Conservation (phyloP, 2,888 invertebrate species). For the Melikaiella ostensackeni region DNA sequence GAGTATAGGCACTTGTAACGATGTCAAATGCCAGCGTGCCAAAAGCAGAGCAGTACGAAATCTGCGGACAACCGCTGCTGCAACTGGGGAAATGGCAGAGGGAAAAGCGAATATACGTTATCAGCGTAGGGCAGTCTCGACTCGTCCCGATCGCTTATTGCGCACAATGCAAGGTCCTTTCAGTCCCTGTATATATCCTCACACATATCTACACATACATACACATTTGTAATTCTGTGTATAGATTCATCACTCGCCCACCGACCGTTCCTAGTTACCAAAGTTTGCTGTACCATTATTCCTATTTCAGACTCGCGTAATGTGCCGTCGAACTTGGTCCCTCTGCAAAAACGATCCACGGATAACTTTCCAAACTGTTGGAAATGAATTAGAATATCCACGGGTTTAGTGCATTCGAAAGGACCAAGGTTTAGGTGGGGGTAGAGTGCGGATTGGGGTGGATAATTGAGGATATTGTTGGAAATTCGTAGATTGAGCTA, state of each 20-base stretch:
- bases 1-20: slow-evolving; percentile 46
- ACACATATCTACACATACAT: not conserved
- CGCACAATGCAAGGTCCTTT: slow-evolving; percentile 51
- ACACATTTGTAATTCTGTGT: slow-evolving; percentile 32
- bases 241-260: slow-evolving; percentile 41
- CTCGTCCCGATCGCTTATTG: slow-evolving; percentile 52
- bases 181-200: slow-evolving; percentile 41
- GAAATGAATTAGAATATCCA: slow-evolving; percentile 45
- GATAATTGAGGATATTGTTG: slow-evolving; percentile 35
- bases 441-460: not conserved
- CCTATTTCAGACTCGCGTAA: slow-evolving; percentile 54
- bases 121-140: slow-evolving; percentile 60
- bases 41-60: slow-evolving; percentile 51
- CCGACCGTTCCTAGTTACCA: slow-evolving; percentile 55
- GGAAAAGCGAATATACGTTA: slow-evolving; percentile 59
- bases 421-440: not conserved
- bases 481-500: slow-evolving; percentile 9
- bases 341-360: slow-evolving; percentile 54
- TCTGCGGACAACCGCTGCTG: slow-evolving; percentile 52
- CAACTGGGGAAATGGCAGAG: slow-evolving; percentile 49
- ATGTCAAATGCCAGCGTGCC: slow-evolving; percentile 54
- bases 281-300: slow-evolving; percentile 62
- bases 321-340: slow-evolving; percentile 47
- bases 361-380: slow-evolving; percentile 44
- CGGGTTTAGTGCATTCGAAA: not conserved